A percentile compares a stretch with the other conserved stretches of the same genome.
Conservation (phyloP, 2,113 vertebrate genomes). For the Balaeniceps rex region DNA sequence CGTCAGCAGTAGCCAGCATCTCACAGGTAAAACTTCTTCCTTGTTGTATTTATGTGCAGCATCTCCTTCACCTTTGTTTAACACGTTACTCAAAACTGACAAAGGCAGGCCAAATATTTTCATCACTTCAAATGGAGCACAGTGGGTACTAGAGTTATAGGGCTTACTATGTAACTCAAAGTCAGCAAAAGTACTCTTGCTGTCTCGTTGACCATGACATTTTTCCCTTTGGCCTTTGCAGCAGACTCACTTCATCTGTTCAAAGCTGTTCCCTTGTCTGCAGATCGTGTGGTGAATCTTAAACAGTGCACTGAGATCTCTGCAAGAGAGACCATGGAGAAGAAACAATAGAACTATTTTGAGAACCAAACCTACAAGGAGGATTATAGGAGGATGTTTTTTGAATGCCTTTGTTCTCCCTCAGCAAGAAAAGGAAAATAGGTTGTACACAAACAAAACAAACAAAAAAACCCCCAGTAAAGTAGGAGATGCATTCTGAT, state of each 20-base stretch:
- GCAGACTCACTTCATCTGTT: neutral
- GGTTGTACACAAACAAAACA: neutral
- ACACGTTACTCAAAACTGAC: fast-evolving
- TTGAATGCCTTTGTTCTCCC: neutral
- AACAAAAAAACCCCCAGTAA: neutral
- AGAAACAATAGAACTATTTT: neutral
- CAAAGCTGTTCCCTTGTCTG: neutral
- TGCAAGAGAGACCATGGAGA: neutral
- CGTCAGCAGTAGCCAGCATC: slow-evolving; percentile 77
- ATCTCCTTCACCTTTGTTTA: neutral
- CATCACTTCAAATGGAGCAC: neutral
- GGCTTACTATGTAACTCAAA: neutral
- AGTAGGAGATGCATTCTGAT: neutral
- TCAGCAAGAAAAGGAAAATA: neutral
- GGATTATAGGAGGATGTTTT: neutral
- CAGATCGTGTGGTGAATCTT: neutral
- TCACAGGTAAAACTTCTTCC: slow-evolving; percentile 77
- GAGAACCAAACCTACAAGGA: neutral
- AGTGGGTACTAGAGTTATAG: neutral
- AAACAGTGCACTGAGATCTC: neutral
- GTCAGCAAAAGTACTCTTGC: neutral
- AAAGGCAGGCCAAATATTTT: neutral
- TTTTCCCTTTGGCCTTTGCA: neutral
- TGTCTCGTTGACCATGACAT: neutral
- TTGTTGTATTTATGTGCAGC: neutral